A percentile compares a stretch with the other conserved stretches of the same genome.
Conservation (phyloP, 2,888 invertebrate genomes). For the Poecilobothrus nobilitatus region DNA sequence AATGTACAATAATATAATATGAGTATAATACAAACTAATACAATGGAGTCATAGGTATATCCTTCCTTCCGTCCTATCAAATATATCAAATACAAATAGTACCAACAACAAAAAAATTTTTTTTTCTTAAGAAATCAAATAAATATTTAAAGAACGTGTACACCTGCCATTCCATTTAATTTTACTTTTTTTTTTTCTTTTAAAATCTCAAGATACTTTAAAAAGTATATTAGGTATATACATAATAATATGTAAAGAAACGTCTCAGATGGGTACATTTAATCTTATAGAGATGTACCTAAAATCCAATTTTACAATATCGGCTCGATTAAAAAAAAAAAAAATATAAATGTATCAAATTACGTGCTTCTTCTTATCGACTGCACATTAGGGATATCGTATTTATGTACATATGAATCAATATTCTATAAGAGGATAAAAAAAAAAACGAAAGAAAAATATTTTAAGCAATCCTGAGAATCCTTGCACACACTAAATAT, state of each 20-base stretch:
- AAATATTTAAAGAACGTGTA: background rate
- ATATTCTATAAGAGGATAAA: background rate
- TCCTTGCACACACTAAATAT: too few species aligned
- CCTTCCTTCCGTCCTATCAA: too few species aligned
- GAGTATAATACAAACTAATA: too few species aligned
- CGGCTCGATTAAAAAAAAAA: background rate
- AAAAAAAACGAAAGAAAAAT: too few species aligned
- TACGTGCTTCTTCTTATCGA: background rate
- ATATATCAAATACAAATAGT: too few species aligned
- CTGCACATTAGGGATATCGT: background rate
- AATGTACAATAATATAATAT: too few species aligned
- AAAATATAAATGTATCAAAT: background rate
- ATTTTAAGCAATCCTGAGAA: too few species aligned
- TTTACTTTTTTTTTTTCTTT: background rate
- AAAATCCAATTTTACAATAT: background rate
- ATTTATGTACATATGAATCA: background rate
- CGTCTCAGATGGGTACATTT: background rate
- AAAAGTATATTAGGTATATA: too few species aligned
- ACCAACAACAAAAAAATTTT: background rate
- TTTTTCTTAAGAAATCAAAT: background rate
- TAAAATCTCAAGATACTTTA: too few species aligned
- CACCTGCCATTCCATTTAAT: constrained; percentile 2
- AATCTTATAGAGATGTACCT: background rate
- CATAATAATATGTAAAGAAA: too few species aligned
- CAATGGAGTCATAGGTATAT: too few species aligned